Evolutionary conservation across 1,140 invertebrate species (phyloP), one percentile per base, ranked within the genome.

Genomic region (Chelonus insularis): DNA sequence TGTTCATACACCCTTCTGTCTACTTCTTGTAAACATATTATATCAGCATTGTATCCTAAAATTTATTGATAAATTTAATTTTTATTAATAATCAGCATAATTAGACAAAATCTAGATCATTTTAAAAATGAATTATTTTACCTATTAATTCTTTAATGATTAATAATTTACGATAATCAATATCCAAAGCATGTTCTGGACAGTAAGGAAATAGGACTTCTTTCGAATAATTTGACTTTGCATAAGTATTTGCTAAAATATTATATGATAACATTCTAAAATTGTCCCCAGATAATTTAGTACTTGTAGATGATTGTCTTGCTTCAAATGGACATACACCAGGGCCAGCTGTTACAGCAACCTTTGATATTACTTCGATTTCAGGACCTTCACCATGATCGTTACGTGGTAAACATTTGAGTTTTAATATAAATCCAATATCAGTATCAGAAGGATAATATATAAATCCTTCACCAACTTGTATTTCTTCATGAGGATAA

Each of bases 11-110:
- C 80, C 80, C 90, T 93, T 8, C 68, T 73, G 76, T 97, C 95
- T 0, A 96, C 92, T 85, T 98, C 95, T 88, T 98, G 95, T 9
- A 98, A 79, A 71, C 94, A 97, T 34, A 96, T 84, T 43, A 97
- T 82, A 79, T 98, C 95, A 25, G 87, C 86, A 82, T 96, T 92
- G 69, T 95, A 97, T 12, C 93, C 93, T 87, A 65, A 55, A 79
- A 71, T 29, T 29, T 7, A 29, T n/a, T n/a, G n/a, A n/a, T n/a
- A n/a, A n/a, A n/a, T n/a, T n/a, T n/a, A n/a, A n/a, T n/a, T n/a
- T n/a, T n/a, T n/a, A n/a, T n/a, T n/a, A n/a, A n/a, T n/a, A n/a
- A n/a, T n/a, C n/a, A n/a, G n/a, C n/a, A n/a, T n/a, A n/a, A 34
- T 1, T 8, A 34, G 6, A n/a, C 36, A 37, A n/a, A n/a, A 12